Evolutionary conservation across 2,113 vertebrate genomes (phyloP).

Genomic region (Rhineura floridana): DNA sequence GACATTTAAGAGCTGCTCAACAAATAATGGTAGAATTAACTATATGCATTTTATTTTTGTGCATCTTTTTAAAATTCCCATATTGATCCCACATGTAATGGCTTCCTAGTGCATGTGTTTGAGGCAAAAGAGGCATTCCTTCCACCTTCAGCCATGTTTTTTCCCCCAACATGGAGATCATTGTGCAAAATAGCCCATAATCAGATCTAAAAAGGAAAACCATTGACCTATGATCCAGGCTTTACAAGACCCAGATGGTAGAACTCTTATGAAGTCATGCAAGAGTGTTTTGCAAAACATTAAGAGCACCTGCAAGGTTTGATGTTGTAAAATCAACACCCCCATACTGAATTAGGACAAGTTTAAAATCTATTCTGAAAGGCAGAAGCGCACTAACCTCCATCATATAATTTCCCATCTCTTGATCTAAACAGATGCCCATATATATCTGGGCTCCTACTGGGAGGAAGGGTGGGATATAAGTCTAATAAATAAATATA

Average conservation of each 20-base stretch:
- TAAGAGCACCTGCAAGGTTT: too few relatives aligned
- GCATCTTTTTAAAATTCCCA: not conserved
- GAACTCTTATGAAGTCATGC: not conserved
- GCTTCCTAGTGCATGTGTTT: not conserved
- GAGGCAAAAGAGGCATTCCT: not conserved
- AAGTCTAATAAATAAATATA: too few relatives aligned
- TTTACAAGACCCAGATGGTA: not conserved
- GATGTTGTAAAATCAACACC: not conserved
- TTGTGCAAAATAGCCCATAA: not conserved
- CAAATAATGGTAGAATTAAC: not conserved
- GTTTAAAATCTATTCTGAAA: not conserved
- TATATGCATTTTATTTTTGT: not conserved
- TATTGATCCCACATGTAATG: not conserved
- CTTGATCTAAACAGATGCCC: not conserved
- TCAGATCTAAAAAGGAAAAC: not conserved
- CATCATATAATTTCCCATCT: not conserved
- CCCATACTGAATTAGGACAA: not conserved
- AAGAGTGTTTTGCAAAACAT: not conserved
- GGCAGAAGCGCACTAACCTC: not conserved
- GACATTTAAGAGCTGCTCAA: not conserved
- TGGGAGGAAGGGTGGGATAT: too few relatives aligned
- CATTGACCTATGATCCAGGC: not conserved
- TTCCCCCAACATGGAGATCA: not conserved
- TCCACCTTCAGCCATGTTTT: not conserved
- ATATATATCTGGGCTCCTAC: too few relatives aligned